Evolutionary conservation across 2,113 vertebrate species (phyloP), one percentile per base, ranked within the genome.

Genomic region (Colistium nudipinnis): DNA sequence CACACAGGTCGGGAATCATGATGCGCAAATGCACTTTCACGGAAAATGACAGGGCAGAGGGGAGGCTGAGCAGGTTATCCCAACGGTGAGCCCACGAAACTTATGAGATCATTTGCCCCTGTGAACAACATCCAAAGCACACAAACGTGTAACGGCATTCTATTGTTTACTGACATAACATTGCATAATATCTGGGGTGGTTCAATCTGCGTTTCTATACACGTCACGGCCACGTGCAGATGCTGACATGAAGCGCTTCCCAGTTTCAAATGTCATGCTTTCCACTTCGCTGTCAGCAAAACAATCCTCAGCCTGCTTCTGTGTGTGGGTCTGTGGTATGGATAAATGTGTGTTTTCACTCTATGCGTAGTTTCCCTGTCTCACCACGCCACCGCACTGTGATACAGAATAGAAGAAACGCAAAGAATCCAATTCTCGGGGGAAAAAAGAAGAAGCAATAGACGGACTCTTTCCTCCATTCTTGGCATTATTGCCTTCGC

Each of bases 251-350:
- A 28, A 17, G 56, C 35, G 38, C 20, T 62, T 54, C 39, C 52
- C 53, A 38, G 14, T 49, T 74, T 72, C 28, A 69, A 55, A 78
- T 31, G 41, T 38, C 52, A 54, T 62, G 31, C 62, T 60, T 55
- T 31, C 61, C 49, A 74, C 45, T 64, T 61, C 44, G 53, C 20
- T 45, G 56, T 71, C 45, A 59, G 16, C 56, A 22, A 35, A 48
- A 11, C 54, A n/a, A 45, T 47, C 39, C 48, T 38, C n/a, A 20
- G 6, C 16, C 8, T 66, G 0, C 38, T 12, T 3, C 43, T 47
- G 25, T 44, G 20, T n/a, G 45, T 12, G 27, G 28, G 24, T 62
- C 56, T 43, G 51, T 53, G 14, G 36, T 14, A 1, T 14, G 6
- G 53, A n/a, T 19, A 24, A 13, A 22, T 39, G 13, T 70, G 3